phyloP scores from a whole-genome alignment of 92 coral and sea anemone genomes.

The Actinostola sp. region DNA sequence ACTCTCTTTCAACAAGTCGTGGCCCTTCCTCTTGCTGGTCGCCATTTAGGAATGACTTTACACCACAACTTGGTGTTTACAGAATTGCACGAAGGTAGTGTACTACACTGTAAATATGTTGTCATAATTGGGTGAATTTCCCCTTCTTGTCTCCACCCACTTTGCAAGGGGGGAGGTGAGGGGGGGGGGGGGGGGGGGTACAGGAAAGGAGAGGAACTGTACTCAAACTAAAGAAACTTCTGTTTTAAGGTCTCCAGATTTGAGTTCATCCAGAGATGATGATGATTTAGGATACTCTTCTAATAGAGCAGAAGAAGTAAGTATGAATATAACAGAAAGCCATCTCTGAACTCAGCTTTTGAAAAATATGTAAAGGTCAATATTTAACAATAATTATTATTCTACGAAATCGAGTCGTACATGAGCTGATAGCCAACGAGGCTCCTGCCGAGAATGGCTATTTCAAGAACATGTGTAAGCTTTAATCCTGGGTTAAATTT shows the following conservation, averaged over 20 bases:
- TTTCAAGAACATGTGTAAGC: too few relatives aligned
- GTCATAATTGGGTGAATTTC: not conserved
- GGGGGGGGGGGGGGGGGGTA: too few relatives aligned
- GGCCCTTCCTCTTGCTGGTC: conserved; percentile 75
- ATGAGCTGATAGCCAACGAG: too few relatives aligned
- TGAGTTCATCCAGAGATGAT: conserved; percentile 84
- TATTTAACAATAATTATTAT: too few relatives aligned
- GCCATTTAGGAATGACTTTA: conserved; percentile 77
- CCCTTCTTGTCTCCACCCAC: not conserved
- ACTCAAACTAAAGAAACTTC: too few relatives aligned
- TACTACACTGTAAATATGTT: not conserved
- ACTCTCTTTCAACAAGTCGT: conserved; percentile 62
- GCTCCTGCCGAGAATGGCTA: too few relatives aligned
- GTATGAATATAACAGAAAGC: too few relatives aligned
- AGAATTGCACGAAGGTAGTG: conserved; percentile 89
- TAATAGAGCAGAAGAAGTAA: conserved; percentile 88
- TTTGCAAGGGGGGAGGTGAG: not conserved
- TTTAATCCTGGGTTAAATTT: too few relatives aligned
- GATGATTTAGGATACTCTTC: conserved; percentile 88
- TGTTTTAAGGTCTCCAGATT: conserved; percentile 78
- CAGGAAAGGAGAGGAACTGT: too few relatives aligned
- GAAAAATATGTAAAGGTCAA: too few relatives aligned
- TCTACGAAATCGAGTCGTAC: too few relatives aligned
- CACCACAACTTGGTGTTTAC: conserved; percentile 91
- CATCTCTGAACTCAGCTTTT: not conserved